Evolutionary conservation across 1,140 invertebrate species (phyloP).

Genomic region (Gerris buenoi): DNA sequence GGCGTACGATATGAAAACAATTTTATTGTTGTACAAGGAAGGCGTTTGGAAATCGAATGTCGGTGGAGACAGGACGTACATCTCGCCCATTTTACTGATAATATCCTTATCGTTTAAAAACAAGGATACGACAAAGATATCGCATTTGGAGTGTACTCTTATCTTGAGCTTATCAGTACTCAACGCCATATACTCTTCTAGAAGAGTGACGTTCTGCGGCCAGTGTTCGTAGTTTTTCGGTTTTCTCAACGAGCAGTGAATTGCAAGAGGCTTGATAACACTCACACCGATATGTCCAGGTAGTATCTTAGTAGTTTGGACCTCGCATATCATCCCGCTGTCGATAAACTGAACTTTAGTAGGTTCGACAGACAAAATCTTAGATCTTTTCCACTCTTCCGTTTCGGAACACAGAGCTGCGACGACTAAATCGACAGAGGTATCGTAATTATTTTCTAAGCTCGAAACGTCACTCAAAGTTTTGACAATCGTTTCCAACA

Average conservation of each 20-base stretch:
- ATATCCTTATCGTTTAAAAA: background rate
- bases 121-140: background rate
- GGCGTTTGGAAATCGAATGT: background rate
- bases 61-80: background rate
- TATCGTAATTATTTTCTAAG: background rate
- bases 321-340: background rate
- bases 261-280: background rate
- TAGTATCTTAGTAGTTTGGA: background rate
- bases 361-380: background rate
- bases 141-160: background rate
- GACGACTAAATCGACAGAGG: background rate
- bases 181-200: background rate
- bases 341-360: slow-evolving; percentile 3
- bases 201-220: background rate
- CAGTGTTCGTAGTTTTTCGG: background rate
- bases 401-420: background rate
- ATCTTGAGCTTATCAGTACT: background rate
- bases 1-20: background rate
- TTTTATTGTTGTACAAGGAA: background rate
- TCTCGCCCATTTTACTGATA: too few relatives aligned
- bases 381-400: background rate
- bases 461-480: background rate
- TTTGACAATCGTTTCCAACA: background rate
- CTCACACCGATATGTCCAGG: background rate
- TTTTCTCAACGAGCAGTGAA: background rate